These are phyloP conservation scores for Enteromius radiatus DNA, from an alignment of 2,797 vertebrate genomes.

Conservation along the genomic window DNA sequence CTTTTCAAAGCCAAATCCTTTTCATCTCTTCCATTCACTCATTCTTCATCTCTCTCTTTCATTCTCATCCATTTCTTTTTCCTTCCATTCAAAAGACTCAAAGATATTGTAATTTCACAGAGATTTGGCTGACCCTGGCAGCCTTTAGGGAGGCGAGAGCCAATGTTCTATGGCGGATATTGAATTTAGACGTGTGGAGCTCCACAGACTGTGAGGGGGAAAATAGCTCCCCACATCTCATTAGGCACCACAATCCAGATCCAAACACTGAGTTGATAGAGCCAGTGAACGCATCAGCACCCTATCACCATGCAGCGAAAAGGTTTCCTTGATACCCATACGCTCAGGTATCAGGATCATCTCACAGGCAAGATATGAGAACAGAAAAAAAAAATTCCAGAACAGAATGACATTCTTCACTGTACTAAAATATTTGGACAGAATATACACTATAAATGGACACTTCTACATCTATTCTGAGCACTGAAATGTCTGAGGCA, in stretches of 20 bases:
- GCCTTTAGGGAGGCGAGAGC: conserved; percentile 41
- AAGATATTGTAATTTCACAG: conserved; percentile 52
- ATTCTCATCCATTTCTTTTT: conserved; percentile 49
- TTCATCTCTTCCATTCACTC: conserved; percentile 46
- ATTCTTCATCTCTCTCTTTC: conserved; percentile 34
- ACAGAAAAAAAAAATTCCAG: neutral
- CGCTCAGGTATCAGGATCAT: neutral
- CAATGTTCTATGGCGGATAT: conserved; percentile 53
- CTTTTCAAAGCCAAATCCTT: conserved; percentile 36
- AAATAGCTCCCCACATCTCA: conserved; percentile 33
- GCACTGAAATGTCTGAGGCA: neutral
- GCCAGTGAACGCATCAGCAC: conserved; percentile 33
- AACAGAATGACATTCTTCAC: neutral
- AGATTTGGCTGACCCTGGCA: conserved; percentile 51
- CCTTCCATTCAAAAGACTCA: conserved; percentile 39
- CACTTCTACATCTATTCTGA: neutral
- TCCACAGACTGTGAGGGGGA: conserved; percentile 32
- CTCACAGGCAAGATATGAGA: conserved; percentile 3
- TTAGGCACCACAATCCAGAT: neutral
- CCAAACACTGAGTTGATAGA: conserved; percentile 23
- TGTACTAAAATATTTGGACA: neutral
- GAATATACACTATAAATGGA: neutral
- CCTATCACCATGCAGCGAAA: conserved; percentile 19
- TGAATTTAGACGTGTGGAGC: conserved; percentile 40
- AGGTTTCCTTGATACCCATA: conserved; percentile 1